A percentile compares a stretch with the other conserved stretches of the same genome.
These are phyloP conservation scores for Drosophila ambigua DNA, from an alignment of 1,140 invertebrate genomes.

Conservation along the genomic window DNA sequence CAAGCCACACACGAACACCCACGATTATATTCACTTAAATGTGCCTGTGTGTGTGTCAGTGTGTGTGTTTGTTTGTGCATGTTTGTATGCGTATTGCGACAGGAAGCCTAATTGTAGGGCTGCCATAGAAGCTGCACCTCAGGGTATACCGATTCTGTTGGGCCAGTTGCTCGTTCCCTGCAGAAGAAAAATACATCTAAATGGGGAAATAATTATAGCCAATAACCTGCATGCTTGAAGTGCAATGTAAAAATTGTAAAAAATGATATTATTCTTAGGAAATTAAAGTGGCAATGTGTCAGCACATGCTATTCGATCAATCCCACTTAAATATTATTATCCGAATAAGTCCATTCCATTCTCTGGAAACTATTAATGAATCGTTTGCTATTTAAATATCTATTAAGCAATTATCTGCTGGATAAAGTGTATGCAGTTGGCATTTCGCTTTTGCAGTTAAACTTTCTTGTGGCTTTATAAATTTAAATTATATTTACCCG, in stretches of 20 bases:
- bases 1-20: slow-evolving; percentile 26
- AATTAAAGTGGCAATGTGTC: no score
- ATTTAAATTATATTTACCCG: slow-evolving; percentile 67
- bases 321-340: no score
- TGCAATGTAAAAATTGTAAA: no score
- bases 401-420: no score
- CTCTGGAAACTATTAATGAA: no score
- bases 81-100: slow-evolving; percentile 4
- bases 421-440: slow-evolving; percentile 8
- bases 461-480: slow-evolving; percentile 59
- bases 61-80: neutral
- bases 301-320: no score
- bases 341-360: no score
- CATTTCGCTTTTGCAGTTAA: slow-evolving; percentile 14
- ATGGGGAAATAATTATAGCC: no score
- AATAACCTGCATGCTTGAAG: no score
- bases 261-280: no score
- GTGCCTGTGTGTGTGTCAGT: neutral
- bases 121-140: neutral
- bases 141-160: slow-evolving; percentile 24
- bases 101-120: slow-evolving; percentile 38
- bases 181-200: no score
- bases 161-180: neutral
- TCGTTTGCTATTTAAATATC: no score
- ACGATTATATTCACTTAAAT: slow-evolving; percentile 20